Percentiles rank a stretch among this genome's conserved stretches.
Conservation (phyloP, 2,888 invertebrate species). For the Lepas anatifera region DNA sequence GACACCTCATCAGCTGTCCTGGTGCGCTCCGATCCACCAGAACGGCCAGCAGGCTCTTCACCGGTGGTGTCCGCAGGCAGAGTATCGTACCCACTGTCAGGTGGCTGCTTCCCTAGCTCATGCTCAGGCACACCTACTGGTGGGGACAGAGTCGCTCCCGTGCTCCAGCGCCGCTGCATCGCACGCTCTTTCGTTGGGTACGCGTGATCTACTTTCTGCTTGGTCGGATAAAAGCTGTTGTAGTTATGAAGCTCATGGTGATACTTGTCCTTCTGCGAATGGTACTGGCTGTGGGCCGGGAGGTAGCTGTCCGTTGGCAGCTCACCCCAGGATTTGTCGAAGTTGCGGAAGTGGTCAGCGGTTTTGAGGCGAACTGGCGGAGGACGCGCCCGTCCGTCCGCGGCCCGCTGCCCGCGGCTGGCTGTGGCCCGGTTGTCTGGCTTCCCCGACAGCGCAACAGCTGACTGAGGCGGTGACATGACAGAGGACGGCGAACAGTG, state of each 20-base stretch:
- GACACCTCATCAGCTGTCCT: no score
- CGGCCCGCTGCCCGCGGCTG: not conserved
- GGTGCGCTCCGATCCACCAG: no score
- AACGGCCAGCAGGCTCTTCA: no score
- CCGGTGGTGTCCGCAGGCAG: conserved; percentile 26
- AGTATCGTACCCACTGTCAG: conserved; percentile 33
- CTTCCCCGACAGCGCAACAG: not conserved
- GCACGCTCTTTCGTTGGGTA: no score
- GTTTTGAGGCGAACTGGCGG: not conserved
- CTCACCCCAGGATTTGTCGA: not conserved
- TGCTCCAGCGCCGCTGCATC: not conserved
- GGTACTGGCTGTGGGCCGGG: not conserved
- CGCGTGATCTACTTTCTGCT: not conserved
- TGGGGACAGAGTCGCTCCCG: no score
- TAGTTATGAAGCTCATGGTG: conserved; percentile 10
- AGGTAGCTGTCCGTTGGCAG: not conserved
- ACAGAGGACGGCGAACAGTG: not conserved
- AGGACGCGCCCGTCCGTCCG: no score
- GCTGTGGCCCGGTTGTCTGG: not conserved
- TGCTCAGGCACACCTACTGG: no score
- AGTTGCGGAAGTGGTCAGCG: not conserved
- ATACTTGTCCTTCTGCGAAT: conserved; percentile 10
- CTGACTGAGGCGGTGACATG: not conserved
- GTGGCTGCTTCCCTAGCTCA: no score
- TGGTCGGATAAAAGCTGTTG: not conserved